Evolutionary conservation across 2,113 vertebrate species (phyloP), one percentile per base, ranked within the genome.

Genomic region (Myrmophylax atrothorax): DNA sequence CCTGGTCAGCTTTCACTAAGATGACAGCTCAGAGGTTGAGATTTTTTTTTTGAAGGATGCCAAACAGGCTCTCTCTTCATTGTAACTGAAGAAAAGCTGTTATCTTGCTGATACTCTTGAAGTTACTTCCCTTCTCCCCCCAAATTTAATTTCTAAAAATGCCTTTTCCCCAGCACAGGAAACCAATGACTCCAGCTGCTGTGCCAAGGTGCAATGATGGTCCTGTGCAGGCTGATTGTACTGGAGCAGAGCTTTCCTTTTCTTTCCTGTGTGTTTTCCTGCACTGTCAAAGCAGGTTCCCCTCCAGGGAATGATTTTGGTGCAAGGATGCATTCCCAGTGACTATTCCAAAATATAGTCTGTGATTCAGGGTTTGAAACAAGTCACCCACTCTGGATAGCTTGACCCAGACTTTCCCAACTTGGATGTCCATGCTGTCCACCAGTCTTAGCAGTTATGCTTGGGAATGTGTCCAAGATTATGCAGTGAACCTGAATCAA

Each of bases 1-100:
- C 53, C 52, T 75, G 60, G 33, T 88, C 78, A 89, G 33, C 79
- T 83, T 93, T 67, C 22, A 67, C 28, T 55, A 87, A 94, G 59
- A 80, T 86, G 78, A 50, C 46, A 84, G 31, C 22, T 37, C 38
- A 28, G 1, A 52, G 11, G 4, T 38, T 76, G 35, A 60, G 50
- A 40, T 82, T 90, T 83, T 68, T 52, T 52, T 73, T 87, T 47
- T 86, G 29, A 77, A 80, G 38, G 29, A 44, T 28, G 16, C 23
- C 35, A 13, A 53, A 18, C 7, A 58, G 33, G 3, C 23, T 83
- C 0, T 0, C 13, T 70, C 26, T 63, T 60, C 23, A 7, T 28
- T 77, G 82, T 66, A 69, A 60, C 33, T 31, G 26, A 69, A 88
- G 31, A 17, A 62, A 82, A 14, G 5, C 5, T 52, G 77, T 46